Evolutionary conservation across 2,113 vertebrate species (phyloP).

Genomic region (Pongo abelii): DNA sequence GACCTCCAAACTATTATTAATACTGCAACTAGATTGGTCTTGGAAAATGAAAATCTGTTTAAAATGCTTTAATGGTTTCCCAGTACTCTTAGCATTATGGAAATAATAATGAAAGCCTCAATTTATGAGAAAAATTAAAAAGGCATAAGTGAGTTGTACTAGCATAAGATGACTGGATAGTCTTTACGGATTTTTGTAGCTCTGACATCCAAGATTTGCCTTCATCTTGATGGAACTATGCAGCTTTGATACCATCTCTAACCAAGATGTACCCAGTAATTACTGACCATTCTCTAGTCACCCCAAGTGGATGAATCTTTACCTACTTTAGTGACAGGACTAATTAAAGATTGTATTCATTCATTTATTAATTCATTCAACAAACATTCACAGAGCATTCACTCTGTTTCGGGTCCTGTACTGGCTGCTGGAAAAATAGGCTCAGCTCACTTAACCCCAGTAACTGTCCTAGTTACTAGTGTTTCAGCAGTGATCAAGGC

Average conservation of each 20-base stretch:
- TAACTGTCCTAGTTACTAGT: background rate
- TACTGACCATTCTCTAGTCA: background rate
- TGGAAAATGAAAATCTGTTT: background rate
- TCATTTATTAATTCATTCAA: background rate
- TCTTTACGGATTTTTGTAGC: background rate
- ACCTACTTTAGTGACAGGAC: background rate
- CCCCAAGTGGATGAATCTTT: background rate
- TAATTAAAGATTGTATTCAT: background rate
- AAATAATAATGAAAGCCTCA: background rate
- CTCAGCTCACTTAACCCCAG: background rate
- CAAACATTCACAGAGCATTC: background rate
- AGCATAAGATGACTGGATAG: background rate
- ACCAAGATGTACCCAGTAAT: background rate
- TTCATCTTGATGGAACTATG: background rate
- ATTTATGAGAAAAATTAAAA: background rate
- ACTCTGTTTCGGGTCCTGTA: background rate
- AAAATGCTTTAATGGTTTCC: constrained; percentile 4
- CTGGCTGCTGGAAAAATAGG: background rate
- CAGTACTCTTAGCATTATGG: background rate
- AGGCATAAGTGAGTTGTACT: background rate
- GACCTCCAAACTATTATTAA: background rate
- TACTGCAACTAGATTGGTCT: background rate
- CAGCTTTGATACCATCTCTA: background rate
- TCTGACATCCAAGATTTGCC: background rate
- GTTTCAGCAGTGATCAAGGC: background rate